Evolutionary conservation across 2,113 vertebrate genomes (phyloP).

Genomic region (Spermophilus dauricus): DNA sequence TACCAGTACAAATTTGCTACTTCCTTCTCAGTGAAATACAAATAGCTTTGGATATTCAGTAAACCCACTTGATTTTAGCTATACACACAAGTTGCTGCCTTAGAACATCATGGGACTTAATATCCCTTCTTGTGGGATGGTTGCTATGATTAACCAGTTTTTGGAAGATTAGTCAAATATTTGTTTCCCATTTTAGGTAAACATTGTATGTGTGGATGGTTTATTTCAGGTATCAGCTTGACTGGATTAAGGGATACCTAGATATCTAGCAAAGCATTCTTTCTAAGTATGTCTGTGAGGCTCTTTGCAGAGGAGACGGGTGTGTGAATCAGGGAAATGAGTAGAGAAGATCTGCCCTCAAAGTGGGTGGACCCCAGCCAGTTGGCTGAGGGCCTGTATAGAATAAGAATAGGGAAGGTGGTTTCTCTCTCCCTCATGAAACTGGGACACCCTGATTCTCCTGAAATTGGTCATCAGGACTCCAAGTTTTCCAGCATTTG

Average conservation of each 20-base stretch:
- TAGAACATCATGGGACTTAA: neutral
- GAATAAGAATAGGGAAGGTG: neutral
- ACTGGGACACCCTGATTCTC: neutral
- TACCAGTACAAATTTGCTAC: neutral
- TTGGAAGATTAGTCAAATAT: neutral
- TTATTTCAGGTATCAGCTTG: neutral
- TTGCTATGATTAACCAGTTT: conserved; percentile 7
- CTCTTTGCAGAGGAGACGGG: neutral
- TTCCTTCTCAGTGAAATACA: conserved; percentile 55
- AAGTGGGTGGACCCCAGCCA: too few species aligned
- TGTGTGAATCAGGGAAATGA: neutral
- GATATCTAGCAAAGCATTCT: neutral
- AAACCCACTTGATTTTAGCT: neutral
- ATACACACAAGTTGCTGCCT: neutral
- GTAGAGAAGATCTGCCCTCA: neutral
- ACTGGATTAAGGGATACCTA: neutral
- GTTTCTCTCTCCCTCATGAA: too few species aligned
- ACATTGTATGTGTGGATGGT: neutral
- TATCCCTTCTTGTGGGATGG: neutral
- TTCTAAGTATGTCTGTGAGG: neutral
- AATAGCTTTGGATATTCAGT: neutral
- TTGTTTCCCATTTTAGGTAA: conserved; percentile 51
- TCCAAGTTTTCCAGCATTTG: neutral
- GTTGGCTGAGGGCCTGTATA: too few species aligned
- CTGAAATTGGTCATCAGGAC: neutral